Percentiles rank a stretch among this genome's conserved stretches.
Conservation (phyloP, 2,797 vertebrate genomes). For the Tauraco hartlaubi region DNA sequence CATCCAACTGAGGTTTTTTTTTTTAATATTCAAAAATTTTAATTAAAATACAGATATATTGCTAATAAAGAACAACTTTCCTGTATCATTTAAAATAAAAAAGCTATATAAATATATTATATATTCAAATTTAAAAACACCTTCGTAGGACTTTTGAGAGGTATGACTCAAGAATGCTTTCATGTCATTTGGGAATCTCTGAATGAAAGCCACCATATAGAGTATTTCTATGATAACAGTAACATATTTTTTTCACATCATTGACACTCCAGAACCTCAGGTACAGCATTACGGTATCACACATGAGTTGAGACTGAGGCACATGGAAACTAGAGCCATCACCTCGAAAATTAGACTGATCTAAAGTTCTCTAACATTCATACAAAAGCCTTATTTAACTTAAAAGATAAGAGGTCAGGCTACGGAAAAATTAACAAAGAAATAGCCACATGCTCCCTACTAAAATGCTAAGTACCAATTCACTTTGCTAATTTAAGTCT, state of each 20-base stretch:
- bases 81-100: neutral
- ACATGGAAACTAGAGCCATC: neutral
- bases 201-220: neutral
- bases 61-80: neutral
- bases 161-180: neutral
- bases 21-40: neutral
- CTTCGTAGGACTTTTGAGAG: neutral
- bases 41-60: neutral
- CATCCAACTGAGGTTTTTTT: neutral
- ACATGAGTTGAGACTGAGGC: accelerated
- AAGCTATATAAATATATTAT: neutral
- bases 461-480: neutral
- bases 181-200: neutral
- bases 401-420: neutral
- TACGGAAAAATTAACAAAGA: neutral
- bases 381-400: neutral
- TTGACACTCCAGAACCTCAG: neutral
- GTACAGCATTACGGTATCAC: neutral
- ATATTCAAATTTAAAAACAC: neutral
- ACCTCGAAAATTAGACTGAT: neutral
- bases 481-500: neutral
- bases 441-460: neutral
- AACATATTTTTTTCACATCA: neutral
- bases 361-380: neutral
- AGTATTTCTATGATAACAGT: neutral